These are phyloP conservation scores for Dermochelys coriacea DNA, from an alignment of 2,797 vertebrate genomes.

Conservation along the genomic window DNA sequence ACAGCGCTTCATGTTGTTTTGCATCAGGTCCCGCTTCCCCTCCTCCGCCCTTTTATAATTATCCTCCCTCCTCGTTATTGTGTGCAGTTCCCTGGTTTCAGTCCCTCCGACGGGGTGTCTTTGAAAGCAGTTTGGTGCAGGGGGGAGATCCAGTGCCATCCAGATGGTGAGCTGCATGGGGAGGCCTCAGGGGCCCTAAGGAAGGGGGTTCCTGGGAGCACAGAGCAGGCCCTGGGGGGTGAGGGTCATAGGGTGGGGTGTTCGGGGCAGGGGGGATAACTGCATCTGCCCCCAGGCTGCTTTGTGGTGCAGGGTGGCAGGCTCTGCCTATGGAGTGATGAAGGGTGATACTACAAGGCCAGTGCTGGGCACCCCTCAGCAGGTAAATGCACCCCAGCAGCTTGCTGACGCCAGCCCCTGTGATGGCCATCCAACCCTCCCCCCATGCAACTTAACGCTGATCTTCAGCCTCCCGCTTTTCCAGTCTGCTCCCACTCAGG, in stretches of 20 bases:
- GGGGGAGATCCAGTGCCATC: neutral
- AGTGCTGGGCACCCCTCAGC: neutral
- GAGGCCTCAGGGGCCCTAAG: neutral
- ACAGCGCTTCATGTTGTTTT: neutral
- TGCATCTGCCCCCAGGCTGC: neutral
- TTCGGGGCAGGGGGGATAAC: neutral
- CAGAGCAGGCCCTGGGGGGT: neutral
- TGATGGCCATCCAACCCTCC: too few species aligned
- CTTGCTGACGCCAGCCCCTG: too few species aligned
- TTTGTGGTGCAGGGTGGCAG: neutral
- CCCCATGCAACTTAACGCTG: too few species aligned
- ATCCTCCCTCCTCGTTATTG: neutral
- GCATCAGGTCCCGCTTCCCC: neutral
- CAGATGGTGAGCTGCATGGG: neutral
- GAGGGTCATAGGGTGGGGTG: neutral
- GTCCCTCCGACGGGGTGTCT: neutral
- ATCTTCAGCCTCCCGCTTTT: too few species aligned
- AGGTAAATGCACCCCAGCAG: neutral
- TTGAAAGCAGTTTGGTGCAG: neutral
- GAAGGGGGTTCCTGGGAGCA: neutral
- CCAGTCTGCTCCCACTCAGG: too few species aligned
- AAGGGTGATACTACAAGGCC: neutral
- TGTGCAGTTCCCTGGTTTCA: neutral
- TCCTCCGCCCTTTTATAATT: neutral
- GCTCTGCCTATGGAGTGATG: neutral